phyloP scores from a whole-genome alignment of 2,888 invertebrate species.

The Nomada fabriciana region DNA sequence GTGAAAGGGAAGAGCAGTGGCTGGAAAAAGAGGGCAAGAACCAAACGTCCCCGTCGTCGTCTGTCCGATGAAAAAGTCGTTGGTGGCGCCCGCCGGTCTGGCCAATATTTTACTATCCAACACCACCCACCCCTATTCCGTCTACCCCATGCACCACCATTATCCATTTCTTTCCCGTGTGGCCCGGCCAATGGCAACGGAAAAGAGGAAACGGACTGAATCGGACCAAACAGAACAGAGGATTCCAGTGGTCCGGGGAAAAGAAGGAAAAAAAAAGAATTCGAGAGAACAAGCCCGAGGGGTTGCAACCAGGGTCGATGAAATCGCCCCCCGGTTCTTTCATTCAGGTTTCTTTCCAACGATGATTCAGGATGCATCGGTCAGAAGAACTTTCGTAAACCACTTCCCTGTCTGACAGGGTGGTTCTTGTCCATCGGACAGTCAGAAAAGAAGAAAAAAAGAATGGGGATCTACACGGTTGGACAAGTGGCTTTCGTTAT shows the following conservation, averaged over 20 bases:
- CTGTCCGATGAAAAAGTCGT: conserved; percentile 72
- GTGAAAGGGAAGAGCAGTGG: conserved; percentile 16
- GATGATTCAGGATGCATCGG: conserved; percentile 19
- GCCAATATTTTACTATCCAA: conserved; percentile 82
- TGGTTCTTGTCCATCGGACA: no score
- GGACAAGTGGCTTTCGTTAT: no score
- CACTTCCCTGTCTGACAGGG: conserved; percentile 3
- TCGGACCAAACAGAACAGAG: conserved; percentile 13
- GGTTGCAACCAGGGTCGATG: conserved; percentile 51
- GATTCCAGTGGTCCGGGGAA: neutral
- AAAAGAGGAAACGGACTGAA: conserved; percentile 39
- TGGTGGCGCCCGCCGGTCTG: conserved; percentile 80
- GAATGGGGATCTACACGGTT: neutral
- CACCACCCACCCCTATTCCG: conserved; percentile 40
- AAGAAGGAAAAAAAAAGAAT: conserved; percentile 24
- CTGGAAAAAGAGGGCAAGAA: conserved; percentile 27
- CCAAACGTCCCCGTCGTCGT: conserved; percentile 44
- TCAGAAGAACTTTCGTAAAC: conserved; percentile 14
- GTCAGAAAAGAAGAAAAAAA: no score
- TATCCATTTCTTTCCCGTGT: conserved; percentile 60
- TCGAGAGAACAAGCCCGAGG: conserved; percentile 25
- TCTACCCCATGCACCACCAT: conserved; percentile 47
- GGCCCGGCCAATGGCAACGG: conserved; percentile 33
- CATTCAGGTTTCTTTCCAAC: conserved; percentile 19
- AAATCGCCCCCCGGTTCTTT: conserved; percentile 54